Base-by-base conservation (phyloP, 2,888 invertebrate genomes). In the Zele albiditarsus region DNA sequence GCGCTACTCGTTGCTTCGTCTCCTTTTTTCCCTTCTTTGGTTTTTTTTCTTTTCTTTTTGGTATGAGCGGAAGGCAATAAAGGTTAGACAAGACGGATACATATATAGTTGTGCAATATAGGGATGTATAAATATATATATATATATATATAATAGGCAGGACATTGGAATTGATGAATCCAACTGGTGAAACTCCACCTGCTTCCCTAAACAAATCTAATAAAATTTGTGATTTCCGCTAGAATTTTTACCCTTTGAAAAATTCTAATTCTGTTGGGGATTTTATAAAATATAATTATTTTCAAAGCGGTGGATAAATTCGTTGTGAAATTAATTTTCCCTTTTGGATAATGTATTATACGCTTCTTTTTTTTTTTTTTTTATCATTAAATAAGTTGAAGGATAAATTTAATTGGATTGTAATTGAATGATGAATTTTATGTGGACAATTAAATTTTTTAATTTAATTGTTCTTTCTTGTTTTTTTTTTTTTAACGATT, bases 161-260 rank as follows among this genome's bases (percentile, higher is more conserved):
- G 53, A 68, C 53, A 68, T 53, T 53, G 57, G 53, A 68, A 68
- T 23, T 16, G 33, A 68, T 28, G 23, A 20, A 68, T 57, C 20
- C 8, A 57, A 53, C 68, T 79, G 83, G 82, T 78, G 72, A 77
- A 76, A 76, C 80, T 75, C 76, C 78, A 82, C 82, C 81, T 80
- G 82, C 76, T 53, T 82, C 78, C 84, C 86, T 87, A 87, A 87
- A 88, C 87, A 88, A 88, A 89, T 88, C 88, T 88, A 88, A 89
- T 88, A 89, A 89, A 84, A 84, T 4, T 84, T 83, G 84, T 85
- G 86, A 87, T 87, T 87, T 87, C 86, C 86, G 85, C 82, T 85
- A 81, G 84, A 84, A 85, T 84, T 82, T 84, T 80, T 78, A 80
- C 76, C 80, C 80, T 81, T 80, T n/a, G n/a, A 23, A 80, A 84